phyloP scores from a whole-genome alignment of 2,888 invertebrate genomes.

The Xanthorhoe spadicearia region DNA sequence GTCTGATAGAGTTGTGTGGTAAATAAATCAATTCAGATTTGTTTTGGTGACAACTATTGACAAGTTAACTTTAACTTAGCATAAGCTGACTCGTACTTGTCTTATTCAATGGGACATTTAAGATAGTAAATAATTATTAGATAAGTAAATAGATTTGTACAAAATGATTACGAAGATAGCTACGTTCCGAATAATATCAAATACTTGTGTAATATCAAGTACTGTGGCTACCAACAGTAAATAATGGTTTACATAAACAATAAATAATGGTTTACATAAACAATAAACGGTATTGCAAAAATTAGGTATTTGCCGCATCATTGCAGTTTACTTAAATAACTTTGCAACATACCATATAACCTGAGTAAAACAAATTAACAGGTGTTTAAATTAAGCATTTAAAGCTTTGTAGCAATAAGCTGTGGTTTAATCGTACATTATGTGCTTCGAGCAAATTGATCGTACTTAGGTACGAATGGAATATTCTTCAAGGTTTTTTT shows the following conservation, averaged over 20 bases:
- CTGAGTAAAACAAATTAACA: not conserved
- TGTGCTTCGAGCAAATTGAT: conserved; percentile 3
- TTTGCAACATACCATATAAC: not conserved
- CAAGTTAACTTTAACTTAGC: no score
- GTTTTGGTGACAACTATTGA: no score
- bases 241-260: not conserved
- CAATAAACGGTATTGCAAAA: not conserved
- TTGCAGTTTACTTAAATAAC: not conserved
- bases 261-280: not conserved
- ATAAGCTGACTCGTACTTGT: no score
- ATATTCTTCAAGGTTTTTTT: not conserved
- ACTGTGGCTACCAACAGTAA: not conserved
- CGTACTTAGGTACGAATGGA: conserved; percentile 23
- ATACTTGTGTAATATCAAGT: no score
- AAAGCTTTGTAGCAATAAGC: not conserved
- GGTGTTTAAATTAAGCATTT: no score
- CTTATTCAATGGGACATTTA: no score
- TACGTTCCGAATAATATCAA: no score
- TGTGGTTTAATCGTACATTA: not conserved
- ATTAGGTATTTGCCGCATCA: not conserved
- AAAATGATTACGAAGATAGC: no score
- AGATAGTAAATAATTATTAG: no score
- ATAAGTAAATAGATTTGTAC: no score
- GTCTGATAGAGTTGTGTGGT: no score
- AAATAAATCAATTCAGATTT: no score